Conservation (phyloP, 2,113 vertebrate species). For the Misgurnus anguillicaudatus region DNA sequence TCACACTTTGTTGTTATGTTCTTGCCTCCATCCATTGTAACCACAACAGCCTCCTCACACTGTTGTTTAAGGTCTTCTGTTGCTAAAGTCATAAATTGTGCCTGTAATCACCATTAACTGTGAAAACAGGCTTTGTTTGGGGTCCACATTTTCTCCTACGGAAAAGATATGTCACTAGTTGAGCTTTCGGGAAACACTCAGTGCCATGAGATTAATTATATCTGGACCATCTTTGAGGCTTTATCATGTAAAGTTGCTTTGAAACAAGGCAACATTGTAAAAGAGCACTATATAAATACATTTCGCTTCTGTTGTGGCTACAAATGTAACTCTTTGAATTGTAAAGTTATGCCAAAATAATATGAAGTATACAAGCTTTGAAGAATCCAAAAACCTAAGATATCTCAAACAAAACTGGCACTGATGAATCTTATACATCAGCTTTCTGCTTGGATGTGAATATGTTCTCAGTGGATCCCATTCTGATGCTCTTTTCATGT, state of each 20-base stretch:
- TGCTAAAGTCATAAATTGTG: constrained; percentile 23
- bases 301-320: no score
- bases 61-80: constrained; percentile 18
- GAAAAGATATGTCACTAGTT: background rate
- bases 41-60: constrained; percentile 4
- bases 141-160: background rate
- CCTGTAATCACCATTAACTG: constrained; percentile 59
- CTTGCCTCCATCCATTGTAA: constrained; percentile 3
- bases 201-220: background rate
- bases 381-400: no score
- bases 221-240: background rate
- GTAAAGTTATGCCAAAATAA: no score
- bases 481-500: constrained; percentile 42
- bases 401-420: background rate
- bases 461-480: constrained; percentile 26
- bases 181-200: background rate
- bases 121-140: constrained; percentile 63
- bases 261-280: no score
- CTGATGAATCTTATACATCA: background rate
- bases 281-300: no score
- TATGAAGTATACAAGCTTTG: no score
- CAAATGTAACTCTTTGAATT: no score
- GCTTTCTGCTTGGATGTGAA: constrained; percentile 12
- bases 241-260: no score
- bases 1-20: background rate